Evolutionary conservation across 2,797 vertebrate species (phyloP), one percentile per base, ranked within the genome.

Genomic region (Anabas testudineus): DNA sequence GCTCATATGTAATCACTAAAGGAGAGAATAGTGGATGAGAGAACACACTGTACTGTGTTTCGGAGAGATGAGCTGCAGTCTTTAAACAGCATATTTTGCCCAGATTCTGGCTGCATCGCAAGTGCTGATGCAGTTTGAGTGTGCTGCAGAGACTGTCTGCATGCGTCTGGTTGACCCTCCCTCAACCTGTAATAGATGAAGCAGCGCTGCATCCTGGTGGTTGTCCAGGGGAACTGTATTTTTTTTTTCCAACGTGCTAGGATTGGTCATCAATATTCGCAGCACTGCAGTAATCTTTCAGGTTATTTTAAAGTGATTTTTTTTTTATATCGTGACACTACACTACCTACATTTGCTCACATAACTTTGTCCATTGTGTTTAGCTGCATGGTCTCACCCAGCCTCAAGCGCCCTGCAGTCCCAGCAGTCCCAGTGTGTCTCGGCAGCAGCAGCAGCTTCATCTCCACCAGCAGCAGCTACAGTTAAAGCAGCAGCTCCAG

Each of bases 71-170:
- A 88, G 84, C 87, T 87, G 87, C 91, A 90, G 78, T 88, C 73
- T 72, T 87, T 82, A 66, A 80, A 87, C 87, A 82, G 85, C 67
- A 86, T 74, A 84, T 88, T 92, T 90, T 82, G 71, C 84, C 83
- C 80, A 85, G 88, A 91, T 90, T 90, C 90, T 92, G 92, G 91
- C 92, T 92, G 87, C 90, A 87, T 85, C 87, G 92, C 91, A 90
- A 90, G 89, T 93, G 93, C 93, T 94, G 94, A 94, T 92, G 91
- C 93, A 93, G 93, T 91, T 84, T 72, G 79, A 90, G 78, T 76
- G 86, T 91, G 88, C 91, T 91, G 93, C 92, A 92, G 91, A 92
- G 90, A 90, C 85, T 69, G 91, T 91, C 87, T 91, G 80, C 80
- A 88, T 93, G 90, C 83, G 89, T 87, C 87, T 82, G 82, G 80